Evolutionary conservation across 2,888 invertebrate species (phyloP).

Genomic region (Drosophila nr. perissopoda): DNA sequence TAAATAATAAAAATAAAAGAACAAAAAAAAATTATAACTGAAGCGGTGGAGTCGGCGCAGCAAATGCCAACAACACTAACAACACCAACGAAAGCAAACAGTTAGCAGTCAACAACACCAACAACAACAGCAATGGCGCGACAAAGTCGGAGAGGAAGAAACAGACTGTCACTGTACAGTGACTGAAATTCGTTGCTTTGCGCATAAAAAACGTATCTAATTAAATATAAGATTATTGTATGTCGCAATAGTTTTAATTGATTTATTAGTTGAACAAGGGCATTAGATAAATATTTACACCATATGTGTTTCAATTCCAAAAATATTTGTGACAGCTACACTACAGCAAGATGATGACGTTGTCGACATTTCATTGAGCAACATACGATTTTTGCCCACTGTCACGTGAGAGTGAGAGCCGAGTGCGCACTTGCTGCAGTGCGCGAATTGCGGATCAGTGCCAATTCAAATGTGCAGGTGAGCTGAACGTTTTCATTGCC

Average conservation of each 20-base stretch:
- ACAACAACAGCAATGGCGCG: slow-evolving; percentile 12
- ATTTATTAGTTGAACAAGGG: not conserved
- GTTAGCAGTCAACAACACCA: slow-evolving; percentile 58
- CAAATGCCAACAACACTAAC: slow-evolving; percentile 42
- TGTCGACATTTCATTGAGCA: not conserved
- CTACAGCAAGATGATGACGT: not conserved
- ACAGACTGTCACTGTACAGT: slow-evolving; percentile 36
- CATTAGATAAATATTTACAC: not conserved
- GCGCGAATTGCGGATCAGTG: slow-evolving; percentile 73
- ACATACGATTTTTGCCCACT: slow-evolving; percentile 31
- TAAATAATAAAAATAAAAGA: slow-evolving; percentile 60
- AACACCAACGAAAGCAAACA: slow-evolving; percentile 58
- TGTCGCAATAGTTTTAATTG: not conserved
- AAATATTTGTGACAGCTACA: not conserved
- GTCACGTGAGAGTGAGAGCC: slow-evolving; percentile 32
- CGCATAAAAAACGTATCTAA: not conserved
- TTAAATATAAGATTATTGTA: not conserved
- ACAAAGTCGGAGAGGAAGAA: slow-evolving; percentile 35
- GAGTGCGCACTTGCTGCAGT: slow-evolving; percentile 59
- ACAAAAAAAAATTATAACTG: slow-evolving; percentile 61
- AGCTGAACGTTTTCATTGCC: slow-evolving; percentile 66
- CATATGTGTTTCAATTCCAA: not conserved
- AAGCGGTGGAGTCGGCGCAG: slow-evolving; percentile 50
- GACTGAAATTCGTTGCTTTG: not conserved
- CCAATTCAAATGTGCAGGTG: slow-evolving; percentile 77